These are phyloP conservation scores for Spilosoma lubricipeda DNA, from an alignment of 2,888 invertebrate species.

Conservation along the genomic window DNA sequence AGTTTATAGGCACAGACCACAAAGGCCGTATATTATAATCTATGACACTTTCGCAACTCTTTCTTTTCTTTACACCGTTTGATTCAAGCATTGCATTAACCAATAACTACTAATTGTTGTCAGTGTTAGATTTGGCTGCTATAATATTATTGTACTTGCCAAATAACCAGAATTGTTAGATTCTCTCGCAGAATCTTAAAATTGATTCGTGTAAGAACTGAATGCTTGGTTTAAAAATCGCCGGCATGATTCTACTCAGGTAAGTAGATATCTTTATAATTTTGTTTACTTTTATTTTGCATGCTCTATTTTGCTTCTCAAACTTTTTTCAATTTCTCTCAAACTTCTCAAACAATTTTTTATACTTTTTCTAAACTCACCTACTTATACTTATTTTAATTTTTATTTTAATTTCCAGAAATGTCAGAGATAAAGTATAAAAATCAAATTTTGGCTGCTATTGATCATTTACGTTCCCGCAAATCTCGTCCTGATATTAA, in stretches of 20 bases:
- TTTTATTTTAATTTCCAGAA: constrained; percentile 67
- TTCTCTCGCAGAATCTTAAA: background rate
- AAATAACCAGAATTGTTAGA: background rate
- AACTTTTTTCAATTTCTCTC: no score
- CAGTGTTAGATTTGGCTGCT: no score
- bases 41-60: no score
- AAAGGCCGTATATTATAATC: no score
- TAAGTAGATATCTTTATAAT: constrained; percentile 46
- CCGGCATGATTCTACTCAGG: constrained; percentile 82
- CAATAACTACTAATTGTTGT: no score
- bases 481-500: constrained; percentile 94
- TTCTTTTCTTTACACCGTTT: no score
- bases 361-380: constrained; percentile 17
- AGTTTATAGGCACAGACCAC: no score
- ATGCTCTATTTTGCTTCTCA: constrained; percentile 2
- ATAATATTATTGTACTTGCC: no score
- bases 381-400: constrained; percentile 24
- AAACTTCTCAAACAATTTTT: constrained; percentile 22
- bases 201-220: constrained; percentile 16
- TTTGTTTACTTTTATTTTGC: constrained; percentile 8
- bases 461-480: constrained; percentile 93
- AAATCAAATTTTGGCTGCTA: constrained; percentile 92
- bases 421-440: constrained; percentile 89
- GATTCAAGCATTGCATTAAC: no score
- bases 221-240: constrained; percentile 62